Percentiles rank a stretch among this genome's conserved stretches.
phyloP scores from a whole-genome alignment of 2,888 invertebrate species.

The Labia minor region DNA sequence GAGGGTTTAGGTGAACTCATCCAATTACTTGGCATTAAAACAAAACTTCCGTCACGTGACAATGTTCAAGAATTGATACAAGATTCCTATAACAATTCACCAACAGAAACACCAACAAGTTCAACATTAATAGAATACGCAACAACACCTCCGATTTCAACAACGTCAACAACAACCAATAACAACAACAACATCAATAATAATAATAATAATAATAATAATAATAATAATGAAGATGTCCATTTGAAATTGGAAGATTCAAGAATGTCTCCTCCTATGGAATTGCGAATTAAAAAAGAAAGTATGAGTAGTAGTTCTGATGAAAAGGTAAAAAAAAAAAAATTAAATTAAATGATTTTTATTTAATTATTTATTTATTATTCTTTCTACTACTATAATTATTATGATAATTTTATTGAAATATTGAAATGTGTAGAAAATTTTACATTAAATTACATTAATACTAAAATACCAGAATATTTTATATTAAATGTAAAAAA shows the following conservation, averaged over 20 bases:
- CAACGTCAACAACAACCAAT: slow-evolving; percentile 30
- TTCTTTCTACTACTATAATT: no score
- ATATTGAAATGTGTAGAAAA: no score
- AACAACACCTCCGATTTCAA: slow-evolving; percentile 8
- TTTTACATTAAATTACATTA: no score
- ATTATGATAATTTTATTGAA: no score
- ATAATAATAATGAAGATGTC: not conserved
- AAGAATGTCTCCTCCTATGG: not conserved
- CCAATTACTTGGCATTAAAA: slow-evolving; percentile 72
- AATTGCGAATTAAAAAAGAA: not conserved
- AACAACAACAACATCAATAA: slow-evolving; percentile 45
- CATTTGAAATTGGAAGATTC: not conserved
- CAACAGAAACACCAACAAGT: not conserved
- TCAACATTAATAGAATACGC: not conserved
- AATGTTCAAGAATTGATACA: not conserved
- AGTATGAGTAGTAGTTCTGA: not conserved
- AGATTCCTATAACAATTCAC: not conserved
- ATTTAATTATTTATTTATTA: no score
- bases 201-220: slow-evolving; percentile 37
- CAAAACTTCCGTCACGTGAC: slow-evolving; percentile 40
- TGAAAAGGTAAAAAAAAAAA: not conserved
- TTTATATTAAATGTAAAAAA: no score
- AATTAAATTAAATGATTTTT: no score
- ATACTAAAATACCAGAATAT: no score
- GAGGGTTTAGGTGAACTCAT: slow-evolving; percentile 73